Percentiles rank a stretch among this genome's conserved stretches.
Conservation (phyloP, 2,888 invertebrate species). For the Diplolepis rosae region DNA sequence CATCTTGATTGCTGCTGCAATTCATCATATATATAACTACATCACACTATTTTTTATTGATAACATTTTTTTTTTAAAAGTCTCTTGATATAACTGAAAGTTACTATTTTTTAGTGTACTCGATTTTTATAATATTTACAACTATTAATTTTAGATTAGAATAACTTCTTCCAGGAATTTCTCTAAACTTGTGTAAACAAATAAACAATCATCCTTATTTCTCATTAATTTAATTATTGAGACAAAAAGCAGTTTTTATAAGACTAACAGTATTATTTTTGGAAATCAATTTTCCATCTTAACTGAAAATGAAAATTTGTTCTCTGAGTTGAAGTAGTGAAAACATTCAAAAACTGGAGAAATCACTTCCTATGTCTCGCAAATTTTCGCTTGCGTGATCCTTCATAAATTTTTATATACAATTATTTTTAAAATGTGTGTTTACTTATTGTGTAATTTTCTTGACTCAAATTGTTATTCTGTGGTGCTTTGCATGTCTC, state of each 20-base stretch:
- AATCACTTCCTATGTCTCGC: not conserved
- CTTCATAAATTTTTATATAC: not conserved
- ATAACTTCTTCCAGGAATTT: not conserved
- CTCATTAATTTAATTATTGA: no score
- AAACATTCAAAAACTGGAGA: not conserved
- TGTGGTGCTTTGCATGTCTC: slow-evolving; percentile 73
- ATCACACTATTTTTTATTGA: not conserved
- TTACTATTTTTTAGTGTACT: not conserved
- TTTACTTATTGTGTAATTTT: slow-evolving; percentile 58
- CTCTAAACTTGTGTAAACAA: no score
- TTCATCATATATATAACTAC: slow-evolving; percentile 51
- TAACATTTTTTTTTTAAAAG: not conserved
- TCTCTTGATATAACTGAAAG: not conserved
- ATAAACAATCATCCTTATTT: not conserved
- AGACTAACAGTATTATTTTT: no score
- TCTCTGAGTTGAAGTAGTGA: not conserved
- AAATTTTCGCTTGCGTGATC: not conserved
- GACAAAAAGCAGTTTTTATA: no score
- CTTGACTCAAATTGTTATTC: slow-evolving; percentile 71
- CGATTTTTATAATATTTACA: not conserved
- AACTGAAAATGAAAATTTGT: no score
- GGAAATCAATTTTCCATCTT: no score
- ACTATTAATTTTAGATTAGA: not conserved
- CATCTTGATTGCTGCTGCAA: slow-evolving; percentile 59
- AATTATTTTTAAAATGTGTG: slow-evolving; percentile 64